Percentiles rank a stretch among this genome's conserved stretches.
These are phyloP conservation scores for Quadriops clusia DNA, from an alignment of 2,888 invertebrate species.

Conservation along the genomic window DNA sequence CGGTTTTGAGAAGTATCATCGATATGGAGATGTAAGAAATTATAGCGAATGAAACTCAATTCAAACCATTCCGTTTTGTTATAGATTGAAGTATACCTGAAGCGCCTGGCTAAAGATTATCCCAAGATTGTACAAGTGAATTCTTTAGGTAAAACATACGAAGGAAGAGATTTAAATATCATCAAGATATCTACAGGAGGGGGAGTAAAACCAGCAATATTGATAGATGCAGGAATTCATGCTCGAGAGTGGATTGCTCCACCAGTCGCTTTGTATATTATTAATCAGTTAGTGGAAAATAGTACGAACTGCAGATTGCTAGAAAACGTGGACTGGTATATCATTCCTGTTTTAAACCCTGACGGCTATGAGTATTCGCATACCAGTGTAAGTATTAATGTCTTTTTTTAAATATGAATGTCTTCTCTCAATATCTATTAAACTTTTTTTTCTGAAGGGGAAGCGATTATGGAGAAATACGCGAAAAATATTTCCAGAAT, in stretches of 20 bases:
- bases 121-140: constrained; percentile 28
- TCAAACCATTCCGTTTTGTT: no score
- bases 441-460: no score
- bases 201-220: constrained; percentile 39
- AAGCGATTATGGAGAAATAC: no score
- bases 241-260: constrained; percentile 60
- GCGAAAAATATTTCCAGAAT: no score
- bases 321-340: constrained; percentile 37
- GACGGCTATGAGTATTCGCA: constrained; percentile 43
- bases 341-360: constrained; percentile 41
- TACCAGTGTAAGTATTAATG: constrained; percentile 21
- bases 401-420: no score
- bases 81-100: constrained; percentile 32
- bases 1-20: no score
- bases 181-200: constrained; percentile 30
- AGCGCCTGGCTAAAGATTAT: constrained; percentile 23
- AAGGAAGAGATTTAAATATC: constrained; percentile 32
- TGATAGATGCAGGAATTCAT: constrained; percentile 48
- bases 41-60: no score
- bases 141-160: constrained; percentile 33
- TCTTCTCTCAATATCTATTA: no score
- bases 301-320: constrained; percentile 27
- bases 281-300: constrained; percentile 42
- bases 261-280: constrained; percentile 45
- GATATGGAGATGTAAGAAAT: no score